phyloP scores from a whole-genome alignment of 2,113 vertebrate species.

The Corythoichthys intestinalis region DNA sequence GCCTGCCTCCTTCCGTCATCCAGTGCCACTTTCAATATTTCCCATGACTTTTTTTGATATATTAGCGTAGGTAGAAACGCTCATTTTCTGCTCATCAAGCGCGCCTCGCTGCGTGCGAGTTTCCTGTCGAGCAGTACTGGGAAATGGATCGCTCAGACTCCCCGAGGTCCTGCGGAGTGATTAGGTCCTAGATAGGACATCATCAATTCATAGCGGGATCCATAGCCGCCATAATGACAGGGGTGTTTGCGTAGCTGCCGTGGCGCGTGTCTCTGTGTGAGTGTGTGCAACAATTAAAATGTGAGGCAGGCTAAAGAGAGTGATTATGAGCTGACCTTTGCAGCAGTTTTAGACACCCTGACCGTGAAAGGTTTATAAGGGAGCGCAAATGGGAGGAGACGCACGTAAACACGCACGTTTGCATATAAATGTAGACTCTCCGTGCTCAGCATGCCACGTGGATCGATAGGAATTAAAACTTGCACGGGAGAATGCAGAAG shows the following conservation, averaged over 20 bases:
- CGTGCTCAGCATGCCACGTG: slow-evolving; percentile 45
- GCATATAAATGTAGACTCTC: slow-evolving; percentile 26
- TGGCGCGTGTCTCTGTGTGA: slow-evolving; percentile 14
- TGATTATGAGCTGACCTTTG: slow-evolving; percentile 76
- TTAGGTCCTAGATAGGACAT: slow-evolving; percentile 69
- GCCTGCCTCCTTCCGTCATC: slow-evolving; percentile 44
- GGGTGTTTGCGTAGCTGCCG: slow-evolving; percentile 37
- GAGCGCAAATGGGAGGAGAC: slow-evolving; percentile 54
- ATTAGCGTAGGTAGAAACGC: slow-evolving; percentile 65
- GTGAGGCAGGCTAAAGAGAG: slow-evolving; percentile 72
- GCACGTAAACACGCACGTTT: slow-evolving; percentile 30
- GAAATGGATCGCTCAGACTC: slow-evolving; percentile 63
- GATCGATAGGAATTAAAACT: slow-evolving; percentile 67
- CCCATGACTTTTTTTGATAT: slow-evolving; percentile 47
- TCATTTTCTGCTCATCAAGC: slow-evolving; percentile 67
- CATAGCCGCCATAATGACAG: slow-evolving; percentile 59
- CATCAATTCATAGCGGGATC: slow-evolving; percentile 72
- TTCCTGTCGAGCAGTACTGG: slow-evolving; percentile 48
- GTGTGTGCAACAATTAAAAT: slow-evolving; percentile 69
- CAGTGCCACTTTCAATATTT: slow-evolving; percentile 53
- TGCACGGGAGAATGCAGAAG: slow-evolving; percentile 49
- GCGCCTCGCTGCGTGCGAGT: slow-evolving; percentile 51
- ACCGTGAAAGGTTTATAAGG: slow-evolving; percentile 62
- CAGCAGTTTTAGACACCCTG: slow-evolving; percentile 64
- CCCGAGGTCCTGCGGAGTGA: slow-evolving; percentile 67